A percentile compares a stretch with the other conserved stretches of the same genome.
Evolutionary conservation across 2,113 vertebrate genomes (phyloP).

Genomic region (Phrynosoma blainvillii): DNA sequence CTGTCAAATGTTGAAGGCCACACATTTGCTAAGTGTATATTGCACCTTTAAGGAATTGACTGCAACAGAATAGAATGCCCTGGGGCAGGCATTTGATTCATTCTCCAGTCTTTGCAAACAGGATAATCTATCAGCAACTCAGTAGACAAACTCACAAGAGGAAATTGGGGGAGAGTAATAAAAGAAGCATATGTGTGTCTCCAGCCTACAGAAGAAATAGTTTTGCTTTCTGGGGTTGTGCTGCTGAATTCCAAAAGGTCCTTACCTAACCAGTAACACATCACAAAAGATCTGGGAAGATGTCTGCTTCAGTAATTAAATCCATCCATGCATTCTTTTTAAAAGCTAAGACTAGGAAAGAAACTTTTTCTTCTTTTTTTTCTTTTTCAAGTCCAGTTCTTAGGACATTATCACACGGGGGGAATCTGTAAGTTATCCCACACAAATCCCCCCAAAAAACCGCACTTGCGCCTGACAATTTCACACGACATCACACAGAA

Average conservation of each 20-base stretch:
- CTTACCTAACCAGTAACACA: not conserved
- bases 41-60: conserved; percentile 27
- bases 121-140: conserved; percentile 68
- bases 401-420: too few relatives aligned
- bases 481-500: too few relatives aligned
- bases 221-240: conserved; percentile 14
- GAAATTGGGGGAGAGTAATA: conserved; percentile 39
- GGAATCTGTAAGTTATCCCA: too few relatives aligned
- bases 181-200: conserved; percentile 48
- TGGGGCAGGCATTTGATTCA: conserved; percentile 41
- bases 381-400: not conserved
- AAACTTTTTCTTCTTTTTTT: conserved; percentile 4
- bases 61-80: conserved; percentile 46
- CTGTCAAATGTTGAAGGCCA: not conserved
- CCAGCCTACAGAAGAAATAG: conserved; percentile 27
- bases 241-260: conserved; percentile 17
- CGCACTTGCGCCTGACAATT: too few relatives aligned
- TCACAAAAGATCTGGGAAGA: not conserved
- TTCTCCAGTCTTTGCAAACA: conserved; percentile 51
- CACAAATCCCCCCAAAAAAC: too few relatives aligned
- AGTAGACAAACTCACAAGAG: conserved; percentile 26
- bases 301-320: not conserved
- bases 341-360: not conserved
- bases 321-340: not conserved
- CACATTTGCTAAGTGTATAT: not conserved